Evolutionary conservation across 2,797 vertebrate species (phyloP).

Genomic region (Acropternis orthonyx): DNA sequence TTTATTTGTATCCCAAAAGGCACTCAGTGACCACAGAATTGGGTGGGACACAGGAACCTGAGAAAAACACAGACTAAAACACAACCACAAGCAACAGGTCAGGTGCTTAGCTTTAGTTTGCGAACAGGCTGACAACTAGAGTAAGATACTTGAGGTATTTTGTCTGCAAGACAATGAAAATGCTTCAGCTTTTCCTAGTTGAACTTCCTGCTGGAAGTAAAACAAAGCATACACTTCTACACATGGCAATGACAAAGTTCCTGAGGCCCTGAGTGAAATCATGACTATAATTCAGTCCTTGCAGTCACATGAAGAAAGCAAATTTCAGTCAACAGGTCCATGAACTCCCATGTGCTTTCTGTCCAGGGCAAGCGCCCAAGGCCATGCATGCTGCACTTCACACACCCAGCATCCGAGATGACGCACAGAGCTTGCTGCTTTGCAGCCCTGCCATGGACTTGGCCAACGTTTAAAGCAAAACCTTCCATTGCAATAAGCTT

Average conservation of each 20-base stretch:
- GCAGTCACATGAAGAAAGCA: background rate
- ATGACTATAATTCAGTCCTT: background rate
- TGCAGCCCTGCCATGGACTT: background rate
- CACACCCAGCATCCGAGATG: background rate
- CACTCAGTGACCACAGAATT: background rate
- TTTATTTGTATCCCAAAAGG: background rate
- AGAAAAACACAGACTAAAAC: background rate
- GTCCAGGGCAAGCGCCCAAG: background rate
- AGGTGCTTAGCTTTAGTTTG: background rate
- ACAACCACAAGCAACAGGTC: background rate
- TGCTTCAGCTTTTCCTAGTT: background rate
- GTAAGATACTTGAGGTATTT: background rate
- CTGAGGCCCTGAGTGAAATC: background rate
- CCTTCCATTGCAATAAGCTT: background rate
- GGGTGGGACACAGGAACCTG: background rate
- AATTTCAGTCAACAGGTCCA: background rate
- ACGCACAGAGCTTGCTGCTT: background rate
- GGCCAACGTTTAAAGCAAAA: background rate
- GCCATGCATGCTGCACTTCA: background rate
- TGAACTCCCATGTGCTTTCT: background rate
- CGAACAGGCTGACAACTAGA: background rate
- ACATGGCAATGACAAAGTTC: background rate
- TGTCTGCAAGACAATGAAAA: background rate
- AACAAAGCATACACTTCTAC: background rate
- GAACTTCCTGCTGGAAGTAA: background rate